Evolutionary conservation across 92 coral and sea anemone species (phyloP).

Genomic region (Pocillopora grandis): DNA sequence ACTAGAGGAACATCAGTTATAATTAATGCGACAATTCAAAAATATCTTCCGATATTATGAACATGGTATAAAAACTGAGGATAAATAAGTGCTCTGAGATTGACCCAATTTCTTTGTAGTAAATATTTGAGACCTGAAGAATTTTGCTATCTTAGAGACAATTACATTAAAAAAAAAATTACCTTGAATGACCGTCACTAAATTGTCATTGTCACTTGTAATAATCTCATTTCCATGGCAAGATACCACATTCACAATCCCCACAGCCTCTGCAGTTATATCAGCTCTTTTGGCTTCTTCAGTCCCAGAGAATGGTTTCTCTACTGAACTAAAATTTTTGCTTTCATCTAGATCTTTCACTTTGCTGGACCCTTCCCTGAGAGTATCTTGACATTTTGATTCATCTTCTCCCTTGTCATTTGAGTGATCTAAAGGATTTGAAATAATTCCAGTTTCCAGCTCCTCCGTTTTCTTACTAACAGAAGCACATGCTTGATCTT

Average conservation of each 20-base stretch:
- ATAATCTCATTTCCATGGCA: background rate
- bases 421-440: background rate
- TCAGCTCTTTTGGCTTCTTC: background rate
- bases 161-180: background rate
- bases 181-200: slow-evolving; percentile 29
- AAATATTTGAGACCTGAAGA: too few relatives aligned
- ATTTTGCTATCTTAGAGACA: too few relatives aligned
- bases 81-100: too few relatives aligned
- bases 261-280: background rate
- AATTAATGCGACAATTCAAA: too few relatives aligned
- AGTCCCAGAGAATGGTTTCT: background rate
- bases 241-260: background rate
- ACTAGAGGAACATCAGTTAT: too few relatives aligned
- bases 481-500: slow-evolving; percentile 9
- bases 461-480: background rate
- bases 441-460: background rate
- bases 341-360: background rate
- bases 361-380: background rate
- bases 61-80: too few relatives aligned
- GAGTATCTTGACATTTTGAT: background rate
- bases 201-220: slow-evolving; percentile 5
- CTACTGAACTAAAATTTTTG: background rate
- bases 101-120: too few relatives aligned
- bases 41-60: too few relatives aligned
- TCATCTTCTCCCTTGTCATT: background rate